Conservation (phyloP, 2,113 vertebrate genomes). For the Merops nubicus region DNA sequence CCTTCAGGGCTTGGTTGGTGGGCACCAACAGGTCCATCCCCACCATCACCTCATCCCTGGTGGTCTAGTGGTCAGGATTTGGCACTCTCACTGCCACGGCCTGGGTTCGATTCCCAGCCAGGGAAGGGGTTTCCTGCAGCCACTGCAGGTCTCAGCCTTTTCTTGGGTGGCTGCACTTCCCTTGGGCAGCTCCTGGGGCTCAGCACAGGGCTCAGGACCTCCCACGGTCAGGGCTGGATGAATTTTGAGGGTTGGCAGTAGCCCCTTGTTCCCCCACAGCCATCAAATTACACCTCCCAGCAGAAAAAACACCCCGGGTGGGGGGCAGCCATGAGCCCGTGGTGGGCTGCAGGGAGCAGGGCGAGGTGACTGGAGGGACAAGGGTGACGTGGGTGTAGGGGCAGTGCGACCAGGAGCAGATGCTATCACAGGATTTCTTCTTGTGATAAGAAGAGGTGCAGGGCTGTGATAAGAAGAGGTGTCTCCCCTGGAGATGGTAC, state of each 20-base stretch:
- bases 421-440: neutral
- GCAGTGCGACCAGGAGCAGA: no score
- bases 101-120: neutral
- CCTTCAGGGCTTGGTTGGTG: neutral
- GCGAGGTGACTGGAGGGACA: no score
- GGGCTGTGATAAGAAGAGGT: neutral
- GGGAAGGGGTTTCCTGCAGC: neutral
- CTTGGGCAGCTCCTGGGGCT: neutral
- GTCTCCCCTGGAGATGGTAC: no score
- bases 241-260: neutral
- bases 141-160: accelerated
- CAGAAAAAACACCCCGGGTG: neutral
- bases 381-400: no score
- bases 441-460: neutral
- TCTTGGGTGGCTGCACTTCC: neutral
- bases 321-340: neutral
- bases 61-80: neutral
- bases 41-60: neutral
- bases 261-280: neutral
- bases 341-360: neutral
- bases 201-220: accelerated
- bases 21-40: neutral
- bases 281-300: neutral
- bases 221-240: neutral
- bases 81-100: neutral